Evolutionary conservation across 2,113 vertebrate genomes (phyloP).

Genomic region (Bos javanicus): DNA sequence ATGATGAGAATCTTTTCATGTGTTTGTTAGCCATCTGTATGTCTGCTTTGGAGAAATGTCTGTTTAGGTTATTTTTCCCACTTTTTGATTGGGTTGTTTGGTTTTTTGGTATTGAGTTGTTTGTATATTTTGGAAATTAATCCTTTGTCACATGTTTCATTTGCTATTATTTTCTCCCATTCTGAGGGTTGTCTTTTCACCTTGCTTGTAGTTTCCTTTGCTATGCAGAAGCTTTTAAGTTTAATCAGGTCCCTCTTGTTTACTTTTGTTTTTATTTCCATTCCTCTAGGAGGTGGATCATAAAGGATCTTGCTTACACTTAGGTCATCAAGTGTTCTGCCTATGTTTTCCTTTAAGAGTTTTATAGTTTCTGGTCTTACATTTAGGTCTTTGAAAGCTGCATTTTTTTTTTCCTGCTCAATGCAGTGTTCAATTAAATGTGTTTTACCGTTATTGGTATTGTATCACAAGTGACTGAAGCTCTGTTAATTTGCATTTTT

Average conservation of each 20-base stretch:
- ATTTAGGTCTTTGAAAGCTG: not conserved
- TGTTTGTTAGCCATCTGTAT: not conserved
- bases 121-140: not conserved
- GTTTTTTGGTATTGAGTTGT: not conserved
- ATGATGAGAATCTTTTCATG: not conserved
- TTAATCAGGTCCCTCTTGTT: not conserved
- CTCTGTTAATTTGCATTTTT: not conserved
- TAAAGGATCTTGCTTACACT: not conserved
- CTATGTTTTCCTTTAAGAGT: not conserved
- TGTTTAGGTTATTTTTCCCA: not conserved
- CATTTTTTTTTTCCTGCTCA: not conserved
- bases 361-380: not conserved
- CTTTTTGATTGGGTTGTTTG: not conserved
- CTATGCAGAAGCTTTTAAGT: not conserved
- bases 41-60: not conserved
- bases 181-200: not conserved
- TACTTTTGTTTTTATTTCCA: not conserved
- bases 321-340: not conserved
- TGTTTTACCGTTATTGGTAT: not conserved
- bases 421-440: not conserved
- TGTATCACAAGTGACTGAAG: not conserved
- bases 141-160: not conserved
- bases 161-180: not conserved
- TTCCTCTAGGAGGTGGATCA: not conserved
- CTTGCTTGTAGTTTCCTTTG: not conserved